These are phyloP conservation scores for Hydractinia symbiolongicarpus DNA, from an alignment of 30 jellyfish, hydroid and myxozoan genomes.

Conservation along the genomic window DNA sequence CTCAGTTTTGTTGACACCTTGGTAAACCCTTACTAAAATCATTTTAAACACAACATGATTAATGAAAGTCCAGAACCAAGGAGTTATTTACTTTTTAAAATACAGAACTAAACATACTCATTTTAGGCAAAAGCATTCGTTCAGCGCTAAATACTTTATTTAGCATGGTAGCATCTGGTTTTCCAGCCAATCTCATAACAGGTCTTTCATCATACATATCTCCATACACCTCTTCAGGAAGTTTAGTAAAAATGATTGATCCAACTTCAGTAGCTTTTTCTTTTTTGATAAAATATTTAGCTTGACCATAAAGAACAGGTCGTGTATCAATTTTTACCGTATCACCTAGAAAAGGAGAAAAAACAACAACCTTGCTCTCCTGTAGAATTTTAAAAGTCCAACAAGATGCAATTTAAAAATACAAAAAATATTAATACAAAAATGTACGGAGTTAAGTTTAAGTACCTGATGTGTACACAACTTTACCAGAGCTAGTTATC, in stretches of 20 bases:
- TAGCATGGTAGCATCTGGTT: conserved; percentile 2
- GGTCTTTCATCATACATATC: conserved; percentile 9
- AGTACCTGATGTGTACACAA: conserved; percentile 15
- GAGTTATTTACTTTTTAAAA: neutral
- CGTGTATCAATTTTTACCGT: conserved; percentile 12
- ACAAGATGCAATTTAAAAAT: too few relatives aligned
- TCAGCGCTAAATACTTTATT: conserved; percentile 11
- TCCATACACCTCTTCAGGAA: conserved; percentile 26
- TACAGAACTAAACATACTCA: neutral
- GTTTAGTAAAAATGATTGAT: conserved; percentile 1
- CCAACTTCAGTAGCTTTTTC: conserved; percentile 12
- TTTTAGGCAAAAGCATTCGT: neutral
- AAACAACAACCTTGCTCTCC: too few relatives aligned
- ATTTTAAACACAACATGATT: neutral
- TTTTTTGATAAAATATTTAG: conserved; percentile 2
- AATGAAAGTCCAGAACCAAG: neutral
- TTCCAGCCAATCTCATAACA: conserved; percentile 23
- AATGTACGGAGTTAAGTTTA: too few relatives aligned
- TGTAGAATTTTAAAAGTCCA: too few relatives aligned
- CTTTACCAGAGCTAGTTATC: conserved; percentile 8
- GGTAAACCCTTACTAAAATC: conserved; percentile 2
- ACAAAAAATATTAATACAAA: too few relatives aligned
- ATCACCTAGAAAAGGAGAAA: conserved; percentile 1
- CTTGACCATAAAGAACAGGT: conserved; percentile 13
- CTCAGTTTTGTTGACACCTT: neutral